Base-by-base conservation (phyloP, 1,140 invertebrate species). In the Papilio machaon region DNA sequence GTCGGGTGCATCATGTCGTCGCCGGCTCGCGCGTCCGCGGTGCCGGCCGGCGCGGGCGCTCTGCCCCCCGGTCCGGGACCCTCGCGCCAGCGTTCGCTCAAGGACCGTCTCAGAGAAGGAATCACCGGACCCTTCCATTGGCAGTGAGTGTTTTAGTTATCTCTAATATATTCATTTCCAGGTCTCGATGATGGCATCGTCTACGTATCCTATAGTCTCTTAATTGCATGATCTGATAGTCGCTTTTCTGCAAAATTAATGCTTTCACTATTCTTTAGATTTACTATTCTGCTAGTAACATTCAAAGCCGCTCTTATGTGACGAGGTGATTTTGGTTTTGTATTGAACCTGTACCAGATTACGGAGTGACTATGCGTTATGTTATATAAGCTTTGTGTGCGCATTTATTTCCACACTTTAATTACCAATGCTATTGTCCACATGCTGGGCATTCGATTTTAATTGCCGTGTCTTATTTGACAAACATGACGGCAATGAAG, bases 101-200 rank as follows among this genome's bases (percentile, higher is more conserved):
- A 97, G 89, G 97, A 97, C 90, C 95, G 97, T 30, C 95, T 97
- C 60, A 95, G 96, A 88, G 97, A 97, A 73, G 97, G 97, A 85
- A 97, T 97, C 91, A 96, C 96, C 47, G 96, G 96, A 89, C 96
- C 96, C 91, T 96, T 97, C 88, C 95, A 96, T 84, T 97, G 96
- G 97, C 97, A 97, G 97, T 97, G 95, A 97, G 96, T 97, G 90
- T 67, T 88, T 84, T 82, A 87, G 85, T 82, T 76, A 38, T 73
- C 60, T 78, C 73, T 81, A 47, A 15, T 79, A 6, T 73, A 80
- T 23, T 10, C 58, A 19, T 19, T 84, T 86, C 17, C 76, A 78
- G 76, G 54, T 10, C 30, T 54, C 13, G 17, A 74, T n/a, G 35
- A 38, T 47, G 47, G 23, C 76, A 58, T 54, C 46, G 47, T 49